Conservation (phyloP, 2,113 vertebrate species). For the Brachypodius melanocephalos region DNA sequence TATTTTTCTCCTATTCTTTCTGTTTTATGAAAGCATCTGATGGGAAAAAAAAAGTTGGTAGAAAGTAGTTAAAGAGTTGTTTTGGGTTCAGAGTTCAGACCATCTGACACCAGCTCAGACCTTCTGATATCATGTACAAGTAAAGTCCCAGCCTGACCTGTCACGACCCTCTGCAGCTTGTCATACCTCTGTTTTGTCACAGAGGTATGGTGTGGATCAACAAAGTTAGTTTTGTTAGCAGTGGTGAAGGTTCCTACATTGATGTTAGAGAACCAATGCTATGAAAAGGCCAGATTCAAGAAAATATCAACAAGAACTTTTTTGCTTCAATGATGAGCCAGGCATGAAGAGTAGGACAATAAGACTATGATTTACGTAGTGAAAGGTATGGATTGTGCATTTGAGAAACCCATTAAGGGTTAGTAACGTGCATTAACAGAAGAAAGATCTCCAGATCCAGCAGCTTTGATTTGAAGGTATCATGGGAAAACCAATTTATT, state of each 20-base stretch:
- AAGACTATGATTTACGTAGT: background rate
- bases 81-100: background rate
- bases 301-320: background rate
- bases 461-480: conserved; percentile 18
- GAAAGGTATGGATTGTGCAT: background rate
- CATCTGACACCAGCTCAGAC: background rate
- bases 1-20: background rate
- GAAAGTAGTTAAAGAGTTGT: background rate
- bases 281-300: background rate
- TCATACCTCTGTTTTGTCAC: background rate
- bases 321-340: background rate
- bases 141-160: background rate
- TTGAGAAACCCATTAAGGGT: background rate
- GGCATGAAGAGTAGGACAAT: background rate
- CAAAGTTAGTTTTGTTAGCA: background rate
- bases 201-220: background rate
- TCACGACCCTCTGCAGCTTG: background rate
- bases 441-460: background rate
- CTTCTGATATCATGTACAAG: background rate
- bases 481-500: background rate
- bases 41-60: background rate
- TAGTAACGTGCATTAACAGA: background rate
- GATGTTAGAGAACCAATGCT: background rate
- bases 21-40: background rate
- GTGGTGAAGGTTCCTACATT: background rate